phyloP scores from a whole-genome alignment of 2,797 vertebrate species.

The Leptatherina wallacei region DNA sequence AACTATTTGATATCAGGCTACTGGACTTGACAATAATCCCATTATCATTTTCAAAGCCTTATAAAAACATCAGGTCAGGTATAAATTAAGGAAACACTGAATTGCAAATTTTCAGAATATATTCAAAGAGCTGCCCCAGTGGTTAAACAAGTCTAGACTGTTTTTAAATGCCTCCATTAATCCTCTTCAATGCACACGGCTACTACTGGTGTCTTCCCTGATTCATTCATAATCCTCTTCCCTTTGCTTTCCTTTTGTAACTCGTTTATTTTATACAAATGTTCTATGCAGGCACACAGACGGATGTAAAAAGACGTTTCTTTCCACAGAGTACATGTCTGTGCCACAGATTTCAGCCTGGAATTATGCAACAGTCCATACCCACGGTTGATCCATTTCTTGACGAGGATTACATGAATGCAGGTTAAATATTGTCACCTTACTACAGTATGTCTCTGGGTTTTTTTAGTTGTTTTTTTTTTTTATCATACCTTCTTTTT shows the following conservation, averaged over 20 bases:
- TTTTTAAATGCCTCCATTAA: conserved; percentile 66
- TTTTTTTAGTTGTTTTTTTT: conserved; percentile 3
- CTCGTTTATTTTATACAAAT: conserved; percentile 49
- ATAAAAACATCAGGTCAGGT: conserved; percentile 14
- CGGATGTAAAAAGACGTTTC: conserved; percentile 14
- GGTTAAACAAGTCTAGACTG: conserved; percentile 75
- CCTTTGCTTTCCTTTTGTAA: conserved; percentile 32
- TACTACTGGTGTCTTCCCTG: conserved; percentile 60
- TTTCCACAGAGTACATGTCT: conserved; percentile 26
- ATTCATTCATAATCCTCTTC: conserved; percentile 69
- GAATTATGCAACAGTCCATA: conserved; percentile 74
- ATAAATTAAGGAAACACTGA: conserved; percentile 8
- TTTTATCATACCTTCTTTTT: conserved; percentile 71
- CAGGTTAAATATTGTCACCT: conserved; percentile 51
- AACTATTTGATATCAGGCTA: conserved; percentile 20
- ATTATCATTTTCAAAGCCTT: conserved; percentile 16
- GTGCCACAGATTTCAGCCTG: conserved; percentile 43
- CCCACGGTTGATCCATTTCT: conserved; percentile 57
- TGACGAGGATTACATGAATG: conserved; percentile 42
- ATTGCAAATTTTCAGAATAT: conserved; percentile 49
- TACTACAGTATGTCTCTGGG: conserved; percentile 43
- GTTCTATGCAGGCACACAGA: conserved; percentile 32
- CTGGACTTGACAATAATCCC: conserved; percentile 31
- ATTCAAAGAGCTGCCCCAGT: conserved; percentile 60
- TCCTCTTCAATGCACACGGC: conserved; percentile 59